These are phyloP conservation scores for Camponotus floridanus DNA, from an alignment of 1,140 invertebrate species.

Conservation along the genomic window DNA sequence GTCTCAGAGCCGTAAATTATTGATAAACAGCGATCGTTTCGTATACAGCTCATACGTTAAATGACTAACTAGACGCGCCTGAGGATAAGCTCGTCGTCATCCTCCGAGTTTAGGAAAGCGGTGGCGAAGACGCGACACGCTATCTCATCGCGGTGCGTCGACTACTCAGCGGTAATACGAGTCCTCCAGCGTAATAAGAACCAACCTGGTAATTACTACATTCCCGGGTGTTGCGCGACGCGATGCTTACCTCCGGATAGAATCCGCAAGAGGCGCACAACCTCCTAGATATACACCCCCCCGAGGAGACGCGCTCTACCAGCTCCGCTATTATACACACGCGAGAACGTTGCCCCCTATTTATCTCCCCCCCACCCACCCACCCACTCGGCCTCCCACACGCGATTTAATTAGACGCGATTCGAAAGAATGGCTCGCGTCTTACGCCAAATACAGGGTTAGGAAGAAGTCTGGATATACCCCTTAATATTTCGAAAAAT, in stretches of 20 bases:
- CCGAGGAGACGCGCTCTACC: neutral
- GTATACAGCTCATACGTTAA: conserved; percentile 53
- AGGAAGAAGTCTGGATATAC: too few relatives aligned
- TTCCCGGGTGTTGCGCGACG: conserved; percentile 70
- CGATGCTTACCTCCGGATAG: conserved; percentile 48
- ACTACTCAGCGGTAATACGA: conserved; percentile 83
- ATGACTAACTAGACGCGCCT: conserved; percentile 60
- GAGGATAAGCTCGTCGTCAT: neutral
- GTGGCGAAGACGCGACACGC: conserved; percentile 6
- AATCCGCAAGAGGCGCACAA: conserved; percentile 42
- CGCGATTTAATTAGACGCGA: conserved; percentile 57
- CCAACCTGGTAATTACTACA: conserved; percentile 81
- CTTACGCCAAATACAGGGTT: too few relatives aligned
- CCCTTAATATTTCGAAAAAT: too few relatives aligned
- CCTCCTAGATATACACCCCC: neutral
- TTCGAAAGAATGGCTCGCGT: neutral
- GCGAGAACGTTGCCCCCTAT: neutral
- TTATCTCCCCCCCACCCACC: neutral
- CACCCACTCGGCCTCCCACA: neutral
- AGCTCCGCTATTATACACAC: neutral
- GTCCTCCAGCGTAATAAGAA: conserved; percentile 81
- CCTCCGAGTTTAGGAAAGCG: conserved; percentile 19
- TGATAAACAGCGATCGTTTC: conserved; percentile 5
- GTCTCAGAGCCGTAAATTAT: neutral
- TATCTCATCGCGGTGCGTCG: conserved; percentile 63